phyloP scores from a whole-genome alignment of 2,113 vertebrate genomes.

The Morphnarchus princeps region DNA sequence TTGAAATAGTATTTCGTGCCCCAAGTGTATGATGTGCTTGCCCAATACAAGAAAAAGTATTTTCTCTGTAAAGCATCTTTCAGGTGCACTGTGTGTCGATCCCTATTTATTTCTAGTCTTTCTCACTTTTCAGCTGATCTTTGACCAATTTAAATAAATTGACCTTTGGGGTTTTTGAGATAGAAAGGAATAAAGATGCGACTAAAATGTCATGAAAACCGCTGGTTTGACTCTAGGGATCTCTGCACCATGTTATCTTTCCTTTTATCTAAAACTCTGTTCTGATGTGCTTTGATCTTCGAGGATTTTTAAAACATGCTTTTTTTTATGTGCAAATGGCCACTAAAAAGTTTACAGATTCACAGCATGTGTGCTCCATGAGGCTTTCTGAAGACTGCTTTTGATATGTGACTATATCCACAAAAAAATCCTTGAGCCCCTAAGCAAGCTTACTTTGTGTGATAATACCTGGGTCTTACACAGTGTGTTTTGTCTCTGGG shows the following conservation, averaged over 20 bases:
- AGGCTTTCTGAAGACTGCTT: neutral
- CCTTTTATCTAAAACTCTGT: constrained; percentile 39
- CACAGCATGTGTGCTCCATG: neutral
- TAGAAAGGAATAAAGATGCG: constrained; percentile 9
- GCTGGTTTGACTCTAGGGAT: neutral
- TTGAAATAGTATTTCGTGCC: neutral
- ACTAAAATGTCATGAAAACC: constrained; percentile 13
- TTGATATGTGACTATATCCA: neutral
- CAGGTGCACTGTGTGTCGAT: neutral
- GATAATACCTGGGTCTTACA: neutral
- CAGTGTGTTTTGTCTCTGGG: neutral
- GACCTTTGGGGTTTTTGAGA: constrained; percentile 39
- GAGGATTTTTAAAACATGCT: neutral
- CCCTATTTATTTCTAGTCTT: neutral
- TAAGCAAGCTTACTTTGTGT: neutral
- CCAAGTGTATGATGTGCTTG: neutral
- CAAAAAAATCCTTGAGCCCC: neutral
- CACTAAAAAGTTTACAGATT: constrained; percentile 23
- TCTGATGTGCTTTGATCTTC: constrained; percentile 44
- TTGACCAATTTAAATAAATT: constrained; percentile 50
- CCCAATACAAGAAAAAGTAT: neutral
- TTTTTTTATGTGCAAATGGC: constrained; percentile 26
- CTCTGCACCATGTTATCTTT: neutral
- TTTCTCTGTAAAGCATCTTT: neutral
- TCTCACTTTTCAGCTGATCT: neutral